phyloP scores from a whole-genome alignment of 2,797 vertebrate genomes.

The Leuciscus waleckii region DNA sequence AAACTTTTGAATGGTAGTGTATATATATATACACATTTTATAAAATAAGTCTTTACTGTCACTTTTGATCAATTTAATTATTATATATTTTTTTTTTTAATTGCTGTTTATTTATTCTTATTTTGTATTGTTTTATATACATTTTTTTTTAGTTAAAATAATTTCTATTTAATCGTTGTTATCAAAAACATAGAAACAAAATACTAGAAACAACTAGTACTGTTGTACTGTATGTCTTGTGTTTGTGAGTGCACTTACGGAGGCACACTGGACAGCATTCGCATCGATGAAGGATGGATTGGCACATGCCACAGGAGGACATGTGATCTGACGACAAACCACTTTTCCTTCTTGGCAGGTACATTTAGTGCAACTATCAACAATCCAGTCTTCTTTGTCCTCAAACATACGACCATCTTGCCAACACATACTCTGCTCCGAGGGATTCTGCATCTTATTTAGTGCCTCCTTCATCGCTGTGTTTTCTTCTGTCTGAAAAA shows the following conservation, averaged over 20 bases:
- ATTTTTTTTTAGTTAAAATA: no score
- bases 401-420: constrained; percentile 91
- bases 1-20: no score
- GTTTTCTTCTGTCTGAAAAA: constrained; percentile 88
- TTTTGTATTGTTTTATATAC: no score
- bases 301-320: constrained; percentile 87
- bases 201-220: not conserved
- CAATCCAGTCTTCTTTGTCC: constrained; percentile 90
- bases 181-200: not conserved
- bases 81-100: no score
- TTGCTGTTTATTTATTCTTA: no score
- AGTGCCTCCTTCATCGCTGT: constrained; percentile 88
- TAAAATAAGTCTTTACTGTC: no score
- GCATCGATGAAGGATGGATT: constrained; percentile 85
- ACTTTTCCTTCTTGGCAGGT: constrained; percentile 92
- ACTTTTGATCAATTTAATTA: no score
- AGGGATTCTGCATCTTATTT: constrained; percentile 77
- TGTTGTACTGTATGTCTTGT: not conserved
- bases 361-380: constrained; percentile 95
- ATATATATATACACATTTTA: no score
- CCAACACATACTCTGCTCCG: constrained; percentile 85
- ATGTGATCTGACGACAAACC: constrained; percentile 90
- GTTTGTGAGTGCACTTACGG: constrained; percentile 77
- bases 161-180: no score
- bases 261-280: constrained; percentile 92